Evolutionary conservation across 2,888 invertebrate genomes (phyloP).

Genomic region (Hoplodrina blanda): DNA sequence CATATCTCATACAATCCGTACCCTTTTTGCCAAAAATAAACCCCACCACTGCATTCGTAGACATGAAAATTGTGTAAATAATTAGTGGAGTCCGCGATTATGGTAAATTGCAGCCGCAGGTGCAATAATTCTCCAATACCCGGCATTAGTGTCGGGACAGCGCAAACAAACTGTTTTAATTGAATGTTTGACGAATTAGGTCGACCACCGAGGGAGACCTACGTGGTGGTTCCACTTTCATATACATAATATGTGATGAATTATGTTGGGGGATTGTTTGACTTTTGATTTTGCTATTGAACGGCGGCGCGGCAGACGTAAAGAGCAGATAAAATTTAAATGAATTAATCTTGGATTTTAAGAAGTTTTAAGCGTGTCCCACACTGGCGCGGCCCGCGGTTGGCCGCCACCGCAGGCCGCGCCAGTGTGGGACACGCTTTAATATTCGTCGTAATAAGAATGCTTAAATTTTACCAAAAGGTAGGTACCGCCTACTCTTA

Average conservation of each 20-base stretch:
- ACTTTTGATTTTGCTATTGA: conserved; percentile 17
- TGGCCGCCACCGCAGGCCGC: too few species aligned
- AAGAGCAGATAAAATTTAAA: conserved; percentile 3
- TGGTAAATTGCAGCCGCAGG: conserved; percentile 79
- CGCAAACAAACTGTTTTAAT: conserved; percentile 83
- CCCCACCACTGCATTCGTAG: conserved; percentile 34
- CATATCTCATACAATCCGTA: background rate
- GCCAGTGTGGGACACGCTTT: too few species aligned
- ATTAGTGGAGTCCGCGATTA: conserved; percentile 73
- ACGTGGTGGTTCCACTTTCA: conserved; percentile 41
- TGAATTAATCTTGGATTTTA: background rate
- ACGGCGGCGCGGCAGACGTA: background rate
- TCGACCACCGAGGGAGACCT: conserved; percentile 75
- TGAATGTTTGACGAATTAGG: conserved; percentile 79
- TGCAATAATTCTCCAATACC: conserved; percentile 83
- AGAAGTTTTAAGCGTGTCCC: background rate
- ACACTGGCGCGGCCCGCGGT: too few species aligned
- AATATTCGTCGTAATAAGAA: too few species aligned
- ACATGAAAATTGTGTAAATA: conserved; percentile 65
- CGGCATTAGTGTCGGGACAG: conserved; percentile 81
- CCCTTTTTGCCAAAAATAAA: conserved; percentile 34
- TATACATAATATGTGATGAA: background rate
- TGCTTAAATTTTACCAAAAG: too few species aligned
- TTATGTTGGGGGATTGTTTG: conserved; percentile 1
- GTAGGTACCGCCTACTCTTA: too few species aligned